Percentiles rank a stretch among this genome's conserved stretches.
phyloP scores from a whole-genome alignment of 2,888 invertebrate species.

The Plagodis dolabraria region DNA sequence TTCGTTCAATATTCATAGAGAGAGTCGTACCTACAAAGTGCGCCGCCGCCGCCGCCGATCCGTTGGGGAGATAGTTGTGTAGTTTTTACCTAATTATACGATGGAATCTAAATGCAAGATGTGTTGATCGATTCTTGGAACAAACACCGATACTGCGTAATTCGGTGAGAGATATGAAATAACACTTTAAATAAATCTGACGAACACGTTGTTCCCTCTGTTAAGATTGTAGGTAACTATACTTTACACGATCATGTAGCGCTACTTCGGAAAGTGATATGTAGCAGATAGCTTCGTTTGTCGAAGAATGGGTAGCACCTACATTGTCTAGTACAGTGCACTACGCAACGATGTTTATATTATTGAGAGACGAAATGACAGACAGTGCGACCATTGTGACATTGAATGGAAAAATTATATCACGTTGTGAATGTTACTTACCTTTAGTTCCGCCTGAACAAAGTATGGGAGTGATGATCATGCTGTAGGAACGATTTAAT shows the following conservation, averaged over 20 bases:
- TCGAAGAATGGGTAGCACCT: too few species aligned
- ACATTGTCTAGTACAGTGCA: too few species aligned
- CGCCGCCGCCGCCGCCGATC: constrained; percentile 20
- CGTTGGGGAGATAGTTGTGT: neutral
- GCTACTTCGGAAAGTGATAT: too few species aligned
- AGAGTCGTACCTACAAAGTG: constrained; percentile 13
- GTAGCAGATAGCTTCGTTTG: too few species aligned
- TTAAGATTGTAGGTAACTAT: neutral
- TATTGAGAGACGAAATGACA: too few species aligned
- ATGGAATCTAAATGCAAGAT: neutral
- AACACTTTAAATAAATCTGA: constrained; percentile 3
- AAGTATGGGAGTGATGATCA: too few species aligned
- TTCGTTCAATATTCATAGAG: constrained; percentile 15
- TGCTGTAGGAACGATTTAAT: too few species aligned
- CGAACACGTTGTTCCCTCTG: neutral
- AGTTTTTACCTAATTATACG: constrained; percentile 23
- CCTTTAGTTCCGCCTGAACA: too few species aligned
- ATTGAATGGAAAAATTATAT: too few species aligned
- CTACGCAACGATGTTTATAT: too few species aligned
- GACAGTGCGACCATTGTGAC: too few species aligned
- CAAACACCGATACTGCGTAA: constrained; percentile 23
- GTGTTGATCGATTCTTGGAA: constrained; percentile 31
- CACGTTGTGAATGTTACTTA: too few species aligned
- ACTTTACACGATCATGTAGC: neutral
- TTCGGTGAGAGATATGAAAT: constrained; percentile 17